These are phyloP conservation scores for Drosophila sordidula DNA, from an alignment of 2,888 invertebrate species.

Conservation along the genomic window DNA sequence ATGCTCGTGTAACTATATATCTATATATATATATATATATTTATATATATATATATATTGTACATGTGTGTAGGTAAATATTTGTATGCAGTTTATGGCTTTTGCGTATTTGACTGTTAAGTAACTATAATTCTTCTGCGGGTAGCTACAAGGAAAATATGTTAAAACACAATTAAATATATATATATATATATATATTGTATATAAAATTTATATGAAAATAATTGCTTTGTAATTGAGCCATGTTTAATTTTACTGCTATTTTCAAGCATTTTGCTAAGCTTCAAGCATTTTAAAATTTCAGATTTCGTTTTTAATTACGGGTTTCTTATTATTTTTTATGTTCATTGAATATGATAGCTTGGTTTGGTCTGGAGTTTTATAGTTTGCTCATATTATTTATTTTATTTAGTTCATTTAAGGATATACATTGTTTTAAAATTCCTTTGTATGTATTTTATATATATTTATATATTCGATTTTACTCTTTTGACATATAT, in stretches of 20 bases:
- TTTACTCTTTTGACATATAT: not conserved
- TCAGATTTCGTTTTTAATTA: not conserved
- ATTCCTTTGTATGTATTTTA: not conserved
- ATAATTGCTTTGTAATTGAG: not conserved
- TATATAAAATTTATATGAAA: not conserved
- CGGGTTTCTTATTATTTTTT: not conserved
- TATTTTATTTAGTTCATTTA: too few species aligned
- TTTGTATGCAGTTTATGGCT: slow-evolving; percentile 20
- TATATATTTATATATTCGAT: too few species aligned
- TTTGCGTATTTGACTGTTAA: slow-evolving; percentile 9
- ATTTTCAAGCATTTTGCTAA: too few species aligned
- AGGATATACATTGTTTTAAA: too few species aligned
- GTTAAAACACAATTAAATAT: not conserved
- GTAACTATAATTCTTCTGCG: slow-evolving; percentile 14
- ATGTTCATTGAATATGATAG: too few species aligned
- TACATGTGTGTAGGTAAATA: slow-evolving; percentile 18
- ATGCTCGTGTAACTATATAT: not conserved
- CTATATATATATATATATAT: not conserved
- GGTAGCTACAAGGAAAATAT: not conserved
- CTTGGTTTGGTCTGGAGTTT: too few species aligned
- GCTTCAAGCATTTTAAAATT: too few species aligned
- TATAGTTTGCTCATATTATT: too few species aligned
- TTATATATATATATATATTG: not conserved
- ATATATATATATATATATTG: not conserved
- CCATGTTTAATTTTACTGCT: not conserved